A percentile compares a stretch with the other conserved stretches of the same genome.
phyloP scores from a whole-genome alignment of 2,113 vertebrate genomes.

The Rousettus leschenaultii region DNA sequence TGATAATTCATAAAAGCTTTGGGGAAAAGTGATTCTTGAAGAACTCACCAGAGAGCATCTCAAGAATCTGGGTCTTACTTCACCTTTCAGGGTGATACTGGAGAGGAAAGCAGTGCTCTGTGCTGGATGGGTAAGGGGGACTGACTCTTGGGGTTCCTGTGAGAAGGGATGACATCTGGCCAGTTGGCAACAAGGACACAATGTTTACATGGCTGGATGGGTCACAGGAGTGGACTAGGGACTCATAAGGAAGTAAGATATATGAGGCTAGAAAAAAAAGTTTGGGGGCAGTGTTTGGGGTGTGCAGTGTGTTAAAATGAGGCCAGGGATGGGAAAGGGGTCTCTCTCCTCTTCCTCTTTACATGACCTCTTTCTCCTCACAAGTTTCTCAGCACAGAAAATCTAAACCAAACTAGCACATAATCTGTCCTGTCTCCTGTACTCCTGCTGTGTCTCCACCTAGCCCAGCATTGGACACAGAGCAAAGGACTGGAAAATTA shows the following conservation, averaged over 20 bases:
- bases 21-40: neutral
- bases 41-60: neutral
- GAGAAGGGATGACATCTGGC: neutral
- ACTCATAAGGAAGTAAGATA: neutral
- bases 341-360: neutral
- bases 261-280: neutral
- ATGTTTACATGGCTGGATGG: neutral
- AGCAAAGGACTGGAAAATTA: neutral
- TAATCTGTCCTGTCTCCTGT: neutral
- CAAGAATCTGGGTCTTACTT: neutral
- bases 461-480: neutral
- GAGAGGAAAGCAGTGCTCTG: neutral
- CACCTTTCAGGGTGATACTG: neutral
- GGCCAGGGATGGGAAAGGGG: neutral
- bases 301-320: neutral
- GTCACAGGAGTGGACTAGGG: neutral
- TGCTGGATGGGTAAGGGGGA: neutral
- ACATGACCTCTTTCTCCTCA: neutral
- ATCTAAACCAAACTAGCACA: neutral
- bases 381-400: conserved; percentile 26
- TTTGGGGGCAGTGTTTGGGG: neutral
- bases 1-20: conserved; percentile 10
- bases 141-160: neutral
- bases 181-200: neutral
- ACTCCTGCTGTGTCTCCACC: neutral